Percentiles rank a stretch among this genome's conserved stretches.
Conservation (phyloP, 2,888 invertebrate species). For the Pollenia angustigena region DNA sequence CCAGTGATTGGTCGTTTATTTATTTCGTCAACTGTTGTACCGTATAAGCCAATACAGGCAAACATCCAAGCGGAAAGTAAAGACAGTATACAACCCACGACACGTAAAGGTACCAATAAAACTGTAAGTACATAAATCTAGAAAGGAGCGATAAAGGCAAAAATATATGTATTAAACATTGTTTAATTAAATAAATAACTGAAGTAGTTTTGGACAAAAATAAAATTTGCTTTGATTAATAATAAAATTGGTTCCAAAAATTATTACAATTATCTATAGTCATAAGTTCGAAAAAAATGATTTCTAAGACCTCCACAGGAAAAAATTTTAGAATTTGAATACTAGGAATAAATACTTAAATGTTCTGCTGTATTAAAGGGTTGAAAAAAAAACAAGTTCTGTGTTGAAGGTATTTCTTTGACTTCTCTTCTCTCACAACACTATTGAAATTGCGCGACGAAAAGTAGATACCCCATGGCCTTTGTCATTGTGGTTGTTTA, state of each 20-base stretch:
- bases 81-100: constrained; percentile 90
- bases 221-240: background rate
- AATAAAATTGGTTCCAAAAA: background rate
- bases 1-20: constrained; percentile 91
- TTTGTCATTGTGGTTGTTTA: no score
- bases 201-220: background rate
- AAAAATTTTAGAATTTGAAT: no score
- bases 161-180: constrained; percentile 13
- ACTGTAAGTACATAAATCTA: constrained; percentile 93
- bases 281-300: no score
- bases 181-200: background rate
- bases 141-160: constrained; percentile 29
- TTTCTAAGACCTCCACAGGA: no score
- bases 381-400: no score
- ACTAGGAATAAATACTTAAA: no score
- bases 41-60: constrained; percentile 92
- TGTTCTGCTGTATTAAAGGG: no score
- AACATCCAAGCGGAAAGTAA: constrained; percentile 93
- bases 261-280: no score
- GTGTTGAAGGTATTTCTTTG: no score
- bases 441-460: no score
- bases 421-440: no score
- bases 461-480: no score
- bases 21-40: constrained; percentile 91
- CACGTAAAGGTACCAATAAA: constrained; percentile 92